Evolutionary conservation across 2,113 vertebrate genomes (phyloP).

Genomic region (Chloebia gouldiae): DNA sequence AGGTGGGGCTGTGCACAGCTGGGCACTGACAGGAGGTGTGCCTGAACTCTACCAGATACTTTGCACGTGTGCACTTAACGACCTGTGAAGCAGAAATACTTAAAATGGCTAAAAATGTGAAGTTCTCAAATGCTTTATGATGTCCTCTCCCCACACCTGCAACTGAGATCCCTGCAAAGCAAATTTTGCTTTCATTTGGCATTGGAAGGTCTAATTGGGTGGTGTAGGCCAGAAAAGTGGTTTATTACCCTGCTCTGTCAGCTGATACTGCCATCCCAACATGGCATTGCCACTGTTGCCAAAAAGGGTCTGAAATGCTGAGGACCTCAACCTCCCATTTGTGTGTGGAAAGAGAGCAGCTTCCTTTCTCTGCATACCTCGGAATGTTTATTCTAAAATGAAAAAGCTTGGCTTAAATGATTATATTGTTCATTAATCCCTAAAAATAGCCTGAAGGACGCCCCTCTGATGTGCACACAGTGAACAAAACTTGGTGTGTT

Average conservation of each 20-base stretch:
- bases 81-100: not conserved
- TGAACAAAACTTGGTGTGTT: rapidly evolving
- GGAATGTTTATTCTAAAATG: not conserved
- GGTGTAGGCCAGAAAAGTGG: not conserved
- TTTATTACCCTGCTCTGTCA: not conserved
- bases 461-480: not conserved
- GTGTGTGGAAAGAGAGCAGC: not conserved
- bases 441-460: not conserved
- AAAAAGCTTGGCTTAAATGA: not conserved
- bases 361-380: not conserved
- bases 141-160: rapidly evolving
- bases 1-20: rapidly evolving
- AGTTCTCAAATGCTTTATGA: not conserved
- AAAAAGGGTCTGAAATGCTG: not conserved
- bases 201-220: not conserved
- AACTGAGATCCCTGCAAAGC: not conserved
- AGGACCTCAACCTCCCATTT: not conserved
- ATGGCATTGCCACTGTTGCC: not conserved
- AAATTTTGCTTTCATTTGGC: not conserved
- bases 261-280: not conserved
- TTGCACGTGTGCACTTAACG: rapidly evolving
- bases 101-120: not conserved
- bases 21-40: not conserved
- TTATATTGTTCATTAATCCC: not conserved
- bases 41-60: not conserved